Conservation (phyloP, 2,797 vertebrate genomes). For the Limnodromus scolopaceus region DNA sequence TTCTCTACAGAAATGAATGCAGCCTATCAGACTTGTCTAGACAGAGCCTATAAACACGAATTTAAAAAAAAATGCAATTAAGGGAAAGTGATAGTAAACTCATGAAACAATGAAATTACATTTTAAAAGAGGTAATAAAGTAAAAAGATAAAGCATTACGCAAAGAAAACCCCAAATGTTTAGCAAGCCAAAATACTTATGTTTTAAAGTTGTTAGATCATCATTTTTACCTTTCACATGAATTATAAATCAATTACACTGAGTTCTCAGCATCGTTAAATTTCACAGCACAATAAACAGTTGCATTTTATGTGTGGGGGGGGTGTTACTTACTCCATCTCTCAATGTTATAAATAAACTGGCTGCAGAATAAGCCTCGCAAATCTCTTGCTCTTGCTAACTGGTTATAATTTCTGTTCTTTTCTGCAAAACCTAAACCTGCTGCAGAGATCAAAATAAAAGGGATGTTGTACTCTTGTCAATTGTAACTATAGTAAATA, state of each 20-base stretch:
- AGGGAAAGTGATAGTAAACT: constrained; percentile 34
- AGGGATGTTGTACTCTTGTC: background rate
- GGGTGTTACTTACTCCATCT: background rate
- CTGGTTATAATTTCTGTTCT: background rate
- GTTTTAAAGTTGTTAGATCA: constrained; percentile 2
- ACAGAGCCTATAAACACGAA: constrained; percentile 36
- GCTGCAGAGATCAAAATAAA: background rate
- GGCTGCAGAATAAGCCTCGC: background rate
- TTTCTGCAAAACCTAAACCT: background rate
- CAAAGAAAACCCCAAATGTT: background rate
- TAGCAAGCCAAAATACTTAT: background rate
- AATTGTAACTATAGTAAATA: background rate
- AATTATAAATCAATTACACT: constrained; percentile 62
- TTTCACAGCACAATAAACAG: constrained; percentile 28
- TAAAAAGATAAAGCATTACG: background rate
- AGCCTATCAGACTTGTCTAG: constrained; percentile 34
- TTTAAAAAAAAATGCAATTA: constrained; percentile 42
- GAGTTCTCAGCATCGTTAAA: background rate
- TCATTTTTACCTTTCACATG: constrained; percentile 43
- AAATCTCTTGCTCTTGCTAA: background rate
- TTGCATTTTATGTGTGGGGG: background rate
- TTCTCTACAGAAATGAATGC: constrained; percentile 23
- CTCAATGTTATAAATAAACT: background rate
- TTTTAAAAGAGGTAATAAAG: constrained; percentile 53
- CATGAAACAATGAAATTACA: constrained; percentile 37